phyloP scores from a whole-genome alignment of 2,888 invertebrate genomes.

The Brachylomia viminalis region DNA sequence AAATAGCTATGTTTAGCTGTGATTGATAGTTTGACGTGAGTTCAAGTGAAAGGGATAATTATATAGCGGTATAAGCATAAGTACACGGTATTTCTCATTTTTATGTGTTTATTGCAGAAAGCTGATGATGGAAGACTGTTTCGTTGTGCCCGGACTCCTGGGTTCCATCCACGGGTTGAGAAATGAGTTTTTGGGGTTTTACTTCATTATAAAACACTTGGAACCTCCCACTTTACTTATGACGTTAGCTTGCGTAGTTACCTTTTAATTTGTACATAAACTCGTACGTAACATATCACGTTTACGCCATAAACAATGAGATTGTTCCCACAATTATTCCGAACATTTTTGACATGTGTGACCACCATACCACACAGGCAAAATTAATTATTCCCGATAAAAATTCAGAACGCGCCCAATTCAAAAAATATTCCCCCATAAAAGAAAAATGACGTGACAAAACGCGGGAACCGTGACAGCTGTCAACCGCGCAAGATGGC shows the following conservation, averaged over 20 bases:
- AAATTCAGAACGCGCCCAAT: conserved; percentile 39
- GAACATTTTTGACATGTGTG: conserved; percentile 43
- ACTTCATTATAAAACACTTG: not conserved
- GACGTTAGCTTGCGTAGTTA: not conserved
- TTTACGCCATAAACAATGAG: conserved; percentile 21
- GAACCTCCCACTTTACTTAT: not conserved
- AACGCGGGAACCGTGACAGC: conserved; percentile 70
- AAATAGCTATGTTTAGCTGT: conserved; percentile 35
- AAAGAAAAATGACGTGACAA: conserved; percentile 63
- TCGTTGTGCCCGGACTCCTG: not conserved
- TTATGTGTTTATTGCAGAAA: not conserved
- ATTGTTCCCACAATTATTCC: conserved; percentile 26
- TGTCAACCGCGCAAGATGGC: conserved; percentile 72
- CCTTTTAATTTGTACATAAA: not conserved
- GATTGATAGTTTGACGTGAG: conserved; percentile 30
- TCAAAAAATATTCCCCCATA: conserved; percentile 40
- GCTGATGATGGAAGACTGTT: not conserved
- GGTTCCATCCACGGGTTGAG: not conserved
- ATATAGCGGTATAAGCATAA: not conserved
- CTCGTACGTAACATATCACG: conserved; percentile 3
- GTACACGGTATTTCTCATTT: not conserved
- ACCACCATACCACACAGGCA: not conserved
- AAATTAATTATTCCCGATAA: conserved; percentile 43
- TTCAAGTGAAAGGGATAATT: conserved; percentile 26
- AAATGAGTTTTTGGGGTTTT: not conserved